Evolutionary conservation across 2,113 vertebrate genomes (phyloP).

Genomic region (Eclectus roratus): DNA sequence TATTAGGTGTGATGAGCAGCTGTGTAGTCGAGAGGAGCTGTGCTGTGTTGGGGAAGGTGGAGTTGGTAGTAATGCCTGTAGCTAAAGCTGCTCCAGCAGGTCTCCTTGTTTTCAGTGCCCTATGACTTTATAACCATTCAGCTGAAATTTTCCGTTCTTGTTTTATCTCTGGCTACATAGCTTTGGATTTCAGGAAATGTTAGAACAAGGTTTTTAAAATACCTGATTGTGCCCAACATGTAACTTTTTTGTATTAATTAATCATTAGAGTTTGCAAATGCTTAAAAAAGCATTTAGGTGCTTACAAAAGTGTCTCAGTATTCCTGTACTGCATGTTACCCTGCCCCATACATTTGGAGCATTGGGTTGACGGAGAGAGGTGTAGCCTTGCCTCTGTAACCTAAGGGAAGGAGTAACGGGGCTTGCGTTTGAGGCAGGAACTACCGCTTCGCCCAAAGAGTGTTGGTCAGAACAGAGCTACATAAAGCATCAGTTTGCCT

Average conservation of each 20-base stretch:
- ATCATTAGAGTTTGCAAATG: neutral
- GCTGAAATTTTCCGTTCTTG: neutral
- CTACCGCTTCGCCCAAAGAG: neutral
- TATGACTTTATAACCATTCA: neutral
- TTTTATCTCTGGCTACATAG: neutral
- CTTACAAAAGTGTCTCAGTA: neutral
- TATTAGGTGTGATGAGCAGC: slow-evolving; percentile 46
- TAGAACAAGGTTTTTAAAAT: neutral
- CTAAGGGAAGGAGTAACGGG: neutral
- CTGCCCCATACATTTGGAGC: neutral
- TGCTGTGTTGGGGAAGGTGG: neutral
- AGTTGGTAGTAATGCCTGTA: neutral
- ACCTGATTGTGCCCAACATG: neutral
- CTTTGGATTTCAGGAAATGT: neutral
- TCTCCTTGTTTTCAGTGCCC: neutral
- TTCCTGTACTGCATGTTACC: neutral
- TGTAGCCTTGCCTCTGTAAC: neutral
- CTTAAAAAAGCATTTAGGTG: neutral
- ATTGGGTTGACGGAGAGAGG: neutral
- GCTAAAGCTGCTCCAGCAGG: neutral
- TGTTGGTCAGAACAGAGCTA: neutral
- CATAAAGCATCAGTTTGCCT: neutral
- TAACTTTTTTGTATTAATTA: neutral
- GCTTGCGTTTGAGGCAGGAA: neutral
- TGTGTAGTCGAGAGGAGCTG: neutral